Conservation (phyloP, 2,113 vertebrate species). For the Otus sunia region DNA sequence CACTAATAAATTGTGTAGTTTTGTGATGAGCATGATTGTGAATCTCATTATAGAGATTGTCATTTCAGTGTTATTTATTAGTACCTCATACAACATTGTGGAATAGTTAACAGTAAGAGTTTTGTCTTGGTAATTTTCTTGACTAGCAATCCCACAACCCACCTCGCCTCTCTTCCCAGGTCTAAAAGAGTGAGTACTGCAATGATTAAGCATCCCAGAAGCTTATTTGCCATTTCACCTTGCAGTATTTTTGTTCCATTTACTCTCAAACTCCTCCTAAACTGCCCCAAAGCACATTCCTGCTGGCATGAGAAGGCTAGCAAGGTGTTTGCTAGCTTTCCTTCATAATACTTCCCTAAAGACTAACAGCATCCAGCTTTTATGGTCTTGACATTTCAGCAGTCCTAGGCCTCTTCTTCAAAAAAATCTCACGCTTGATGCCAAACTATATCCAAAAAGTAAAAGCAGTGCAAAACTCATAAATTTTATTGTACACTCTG, state of each 20-base stretch:
- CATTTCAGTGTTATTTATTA: background rate
- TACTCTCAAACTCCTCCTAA: background rate
- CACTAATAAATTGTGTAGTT: background rate
- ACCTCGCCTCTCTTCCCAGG: background rate
- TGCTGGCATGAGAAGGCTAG: background rate
- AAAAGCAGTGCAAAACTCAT: background rate
- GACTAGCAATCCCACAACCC: background rate
- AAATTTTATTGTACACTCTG: background rate
- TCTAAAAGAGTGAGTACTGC: background rate
- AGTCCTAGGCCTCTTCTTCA: background rate
- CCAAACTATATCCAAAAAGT: background rate
- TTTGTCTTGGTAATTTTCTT: background rate
- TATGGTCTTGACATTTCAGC: background rate
- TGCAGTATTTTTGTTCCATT: background rate
- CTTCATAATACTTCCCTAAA: background rate
- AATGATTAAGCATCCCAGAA: background rate
- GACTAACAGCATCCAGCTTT: background rate
- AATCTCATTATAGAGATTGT: background rate
- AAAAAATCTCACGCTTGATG: fast-evolving
- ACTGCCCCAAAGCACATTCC: background rate
- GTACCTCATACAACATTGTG: background rate
- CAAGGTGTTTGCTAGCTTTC: background rate
- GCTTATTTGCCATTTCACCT: background rate
- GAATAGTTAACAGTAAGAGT: background rate
- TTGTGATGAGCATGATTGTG: background rate